Evolutionary conservation across 2,797 vertebrate species (phyloP).

Genomic region (Danio choprae): DNA sequence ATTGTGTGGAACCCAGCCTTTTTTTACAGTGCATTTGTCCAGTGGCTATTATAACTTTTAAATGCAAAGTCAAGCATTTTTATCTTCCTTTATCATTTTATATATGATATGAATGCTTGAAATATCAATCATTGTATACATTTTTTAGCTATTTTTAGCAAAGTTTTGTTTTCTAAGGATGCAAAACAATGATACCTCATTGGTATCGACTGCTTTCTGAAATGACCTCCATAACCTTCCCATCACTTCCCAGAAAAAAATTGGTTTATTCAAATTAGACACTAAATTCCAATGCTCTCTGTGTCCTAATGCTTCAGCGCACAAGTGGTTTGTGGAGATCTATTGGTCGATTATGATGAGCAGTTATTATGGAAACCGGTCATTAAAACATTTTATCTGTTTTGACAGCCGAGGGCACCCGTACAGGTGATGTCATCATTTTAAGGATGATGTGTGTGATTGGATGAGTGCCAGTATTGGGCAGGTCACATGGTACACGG

Average conservation of each 20-base stretch:
- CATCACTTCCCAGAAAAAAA: constrained; percentile 15
- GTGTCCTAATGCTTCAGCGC: constrained; percentile 65
- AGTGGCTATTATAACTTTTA: no score
- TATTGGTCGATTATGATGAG: constrained; percentile 83
- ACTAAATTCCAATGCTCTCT: constrained; percentile 42
- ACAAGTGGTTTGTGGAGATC: constrained; percentile 72
- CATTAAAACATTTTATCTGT: constrained; percentile 68
- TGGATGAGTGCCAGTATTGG: neutral
- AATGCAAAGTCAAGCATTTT: neutral
- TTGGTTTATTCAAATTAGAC: constrained; percentile 2
- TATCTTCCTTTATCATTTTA: neutral
- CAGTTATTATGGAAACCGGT: constrained; percentile 63
- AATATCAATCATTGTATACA: neutral
- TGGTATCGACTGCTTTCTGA: neutral
- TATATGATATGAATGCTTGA: neutral
- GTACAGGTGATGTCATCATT: constrained; percentile 60
- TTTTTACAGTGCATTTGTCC: no score
- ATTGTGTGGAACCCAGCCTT: no score
- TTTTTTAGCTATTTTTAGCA: neutral
- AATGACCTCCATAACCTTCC: constrained; percentile 34
- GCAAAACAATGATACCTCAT: neutral
- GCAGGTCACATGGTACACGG: constrained; percentile 41
- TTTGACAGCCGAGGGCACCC: constrained; percentile 67
- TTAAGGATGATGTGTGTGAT: neutral
- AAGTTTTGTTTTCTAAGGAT: neutral